These are phyloP conservation scores for Chinchilla lanigera DNA, from an alignment of 2,113 vertebrate genomes.

Conservation along the genomic window DNA sequence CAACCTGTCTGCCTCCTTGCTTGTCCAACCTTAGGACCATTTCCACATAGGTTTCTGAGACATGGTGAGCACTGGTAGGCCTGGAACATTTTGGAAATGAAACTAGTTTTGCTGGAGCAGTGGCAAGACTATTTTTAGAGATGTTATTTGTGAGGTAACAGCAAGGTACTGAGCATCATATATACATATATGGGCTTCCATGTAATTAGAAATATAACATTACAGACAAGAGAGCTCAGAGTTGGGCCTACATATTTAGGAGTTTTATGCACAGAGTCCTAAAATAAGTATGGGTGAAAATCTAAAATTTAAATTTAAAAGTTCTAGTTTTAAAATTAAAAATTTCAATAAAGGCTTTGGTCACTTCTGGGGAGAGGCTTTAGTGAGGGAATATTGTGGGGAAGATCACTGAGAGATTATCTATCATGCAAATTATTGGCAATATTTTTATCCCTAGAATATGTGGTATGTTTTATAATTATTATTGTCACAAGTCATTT, in stretches of 20 bases:
- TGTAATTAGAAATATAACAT: not conserved
- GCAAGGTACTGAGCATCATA: not conserved
- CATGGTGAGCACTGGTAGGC: not conserved
- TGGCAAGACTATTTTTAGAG: conserved; percentile 32
- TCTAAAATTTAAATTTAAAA: not conserved
- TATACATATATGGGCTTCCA: not conserved
- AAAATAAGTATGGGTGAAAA: not conserved
- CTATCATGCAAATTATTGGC: not conserved
- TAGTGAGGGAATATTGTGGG: not conserved
- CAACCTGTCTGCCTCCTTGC: not conserved
- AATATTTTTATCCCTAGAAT: not conserved
- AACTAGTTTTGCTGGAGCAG: not conserved
- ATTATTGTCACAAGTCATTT: not conserved
- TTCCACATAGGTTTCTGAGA: not conserved
- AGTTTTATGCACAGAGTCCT: not conserved
- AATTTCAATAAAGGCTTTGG: not conserved
- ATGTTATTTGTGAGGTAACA: conserved; percentile 37
- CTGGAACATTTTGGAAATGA: conserved; percentile 47
- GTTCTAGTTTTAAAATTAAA: not conserved
- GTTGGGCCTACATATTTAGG: not conserved
- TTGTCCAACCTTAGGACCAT: not conserved
- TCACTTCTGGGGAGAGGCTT: not conserved
- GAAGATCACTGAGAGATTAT: not conserved
- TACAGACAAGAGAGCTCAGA: not conserved
- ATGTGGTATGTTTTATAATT: not conserved